A percentile compares a stretch with the other conserved stretches of the same genome.
Conservation (phyloP, 2,888 invertebrate genomes). For the Lasioglossum malachurum region DNA sequence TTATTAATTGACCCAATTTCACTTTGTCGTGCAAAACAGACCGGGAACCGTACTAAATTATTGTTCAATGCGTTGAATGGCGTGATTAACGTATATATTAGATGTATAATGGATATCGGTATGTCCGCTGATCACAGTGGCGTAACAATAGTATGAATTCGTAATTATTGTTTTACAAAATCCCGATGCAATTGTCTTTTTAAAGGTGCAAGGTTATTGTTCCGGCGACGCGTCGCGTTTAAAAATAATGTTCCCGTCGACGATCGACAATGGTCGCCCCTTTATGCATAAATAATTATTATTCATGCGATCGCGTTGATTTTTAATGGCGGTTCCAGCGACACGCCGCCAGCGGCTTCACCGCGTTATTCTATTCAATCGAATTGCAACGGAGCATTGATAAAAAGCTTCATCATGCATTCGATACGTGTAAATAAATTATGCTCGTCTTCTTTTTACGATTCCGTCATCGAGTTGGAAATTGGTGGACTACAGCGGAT, state of each 20-base stretch:
- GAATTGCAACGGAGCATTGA: constrained; percentile 17
- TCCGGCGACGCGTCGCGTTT: constrained; percentile 2
- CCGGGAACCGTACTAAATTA: constrained; percentile 24
- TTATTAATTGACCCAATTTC: constrained; percentile 47
- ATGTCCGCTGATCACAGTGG: neutral
- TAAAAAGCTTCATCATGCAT: constrained; percentile 21
- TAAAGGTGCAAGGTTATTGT: neutral
- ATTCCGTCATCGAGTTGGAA: neutral
- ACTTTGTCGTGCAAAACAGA: constrained; percentile 19
- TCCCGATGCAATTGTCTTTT: neutral
- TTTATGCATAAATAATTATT: constrained; percentile 9
- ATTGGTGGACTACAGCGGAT: neutral
- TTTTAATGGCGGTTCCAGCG: constrained; percentile 31
- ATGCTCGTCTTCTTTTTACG: neutral
- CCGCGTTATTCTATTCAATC: constrained; percentile 19
- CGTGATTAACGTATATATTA: constrained; percentile 28
- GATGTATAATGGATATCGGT: constrained; percentile 11
- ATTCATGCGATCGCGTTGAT: constrained; percentile 14
- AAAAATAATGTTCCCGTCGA: constrained; percentile 23
- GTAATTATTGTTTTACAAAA: constrained; percentile 17
- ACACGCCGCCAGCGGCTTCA: constrained; percentile 19
- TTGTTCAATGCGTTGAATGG: neutral
- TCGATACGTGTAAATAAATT: constrained; percentile 14
- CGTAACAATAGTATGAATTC: constrained; percentile 19
- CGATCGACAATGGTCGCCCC: constrained; percentile 2